These are phyloP conservation scores for Pseudeuparius sepicola DNA, from an alignment of 2,888 invertebrate species.

Conservation along the genomic window DNA sequence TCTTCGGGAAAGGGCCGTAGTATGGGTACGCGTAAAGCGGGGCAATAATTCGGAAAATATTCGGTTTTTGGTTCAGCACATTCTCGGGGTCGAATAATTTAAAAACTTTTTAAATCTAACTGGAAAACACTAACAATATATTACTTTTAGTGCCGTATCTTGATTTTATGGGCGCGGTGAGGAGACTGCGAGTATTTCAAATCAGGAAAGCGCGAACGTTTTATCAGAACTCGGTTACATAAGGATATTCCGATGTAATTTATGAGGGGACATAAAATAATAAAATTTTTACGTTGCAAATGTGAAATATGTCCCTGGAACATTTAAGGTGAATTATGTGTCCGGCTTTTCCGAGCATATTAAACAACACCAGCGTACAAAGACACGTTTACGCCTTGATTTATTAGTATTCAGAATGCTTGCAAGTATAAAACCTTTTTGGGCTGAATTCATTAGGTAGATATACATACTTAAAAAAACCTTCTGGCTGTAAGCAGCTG, in stretches of 20 bases:
- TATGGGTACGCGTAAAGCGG: no score
- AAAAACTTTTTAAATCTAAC: conserved; percentile 16
- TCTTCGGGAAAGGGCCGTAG: no score
- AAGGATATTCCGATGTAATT: conserved; percentile 29
- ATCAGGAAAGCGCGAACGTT: conserved; percentile 30
- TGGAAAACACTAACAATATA: conserved; percentile 26
- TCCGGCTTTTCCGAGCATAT: conserved; percentile 22
- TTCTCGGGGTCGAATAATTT: no score
- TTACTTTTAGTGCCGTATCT: conserved; percentile 28
- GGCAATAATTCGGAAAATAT: no score
- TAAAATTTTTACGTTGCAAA: conserved; percentile 30
- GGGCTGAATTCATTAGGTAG: no score
- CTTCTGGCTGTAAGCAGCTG: no score
- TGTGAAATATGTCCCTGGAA: conserved; percentile 29
- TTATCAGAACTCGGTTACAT: conserved; percentile 31
- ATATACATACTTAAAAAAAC: no score
- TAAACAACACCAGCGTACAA: conserved; percentile 23
- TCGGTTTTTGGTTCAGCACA: no score
- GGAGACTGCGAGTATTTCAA: conserved; percentile 31
- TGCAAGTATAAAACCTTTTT: no score
- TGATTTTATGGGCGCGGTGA: conserved; percentile 26
- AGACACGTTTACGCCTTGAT: conserved; percentile 13
- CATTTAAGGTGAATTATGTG: conserved; percentile 28
- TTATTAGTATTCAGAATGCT: no score
- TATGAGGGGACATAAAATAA: conserved; percentile 30